Conservation (phyloP, 2,888 invertebrate genomes). For the Galerucella calmariensis region DNA sequence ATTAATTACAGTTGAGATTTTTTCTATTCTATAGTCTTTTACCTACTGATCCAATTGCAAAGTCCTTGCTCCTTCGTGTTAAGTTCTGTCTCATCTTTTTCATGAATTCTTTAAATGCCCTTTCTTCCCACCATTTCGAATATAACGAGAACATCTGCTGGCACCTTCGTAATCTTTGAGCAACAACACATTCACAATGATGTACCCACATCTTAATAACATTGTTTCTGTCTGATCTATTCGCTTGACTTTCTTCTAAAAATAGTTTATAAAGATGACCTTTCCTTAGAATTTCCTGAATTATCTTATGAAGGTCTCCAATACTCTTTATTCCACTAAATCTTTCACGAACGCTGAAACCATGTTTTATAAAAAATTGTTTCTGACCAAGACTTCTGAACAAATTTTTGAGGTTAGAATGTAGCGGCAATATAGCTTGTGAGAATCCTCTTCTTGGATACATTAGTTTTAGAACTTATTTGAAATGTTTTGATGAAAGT, state of each 20-base stretch:
- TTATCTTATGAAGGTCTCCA: slow-evolving; percentile 45
- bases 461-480: slow-evolving; percentile 39
- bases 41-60: slow-evolving; percentile 68
- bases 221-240: slow-evolving; percentile 64
- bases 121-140: slow-evolving; percentile 73
- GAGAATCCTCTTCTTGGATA: slow-evolving; percentile 48
- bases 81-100: slow-evolving; percentile 64
- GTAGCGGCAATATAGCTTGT: slow-evolving; percentile 46
- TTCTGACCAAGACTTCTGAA: slow-evolving; percentile 46
- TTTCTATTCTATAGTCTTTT: not conserved
- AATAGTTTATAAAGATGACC: slow-evolving; percentile 43
- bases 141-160: slow-evolving; percentile 74
- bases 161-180: slow-evolving; percentile 72
- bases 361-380: slow-evolving; percentile 44
- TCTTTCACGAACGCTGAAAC: slow-evolving; percentile 51
- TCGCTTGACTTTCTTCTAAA: slow-evolving; percentile 39
- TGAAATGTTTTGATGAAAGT: slow-evolving; percentile 3
- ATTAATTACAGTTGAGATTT: no score
- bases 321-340: slow-evolving; percentile 46
- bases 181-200: slow-evolving; percentile 70
- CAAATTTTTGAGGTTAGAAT: slow-evolving; percentile 58
- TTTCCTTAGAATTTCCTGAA: slow-evolving; percentile 47
- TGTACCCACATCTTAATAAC: slow-evolving; percentile 68
- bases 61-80: slow-evolving; percentile 66
- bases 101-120: slow-evolving; percentile 69